These are phyloP conservation scores for Rhipidura dahli DNA, from an alignment of 2,113 vertebrate genomes.

Conservation along the genomic window DNA sequence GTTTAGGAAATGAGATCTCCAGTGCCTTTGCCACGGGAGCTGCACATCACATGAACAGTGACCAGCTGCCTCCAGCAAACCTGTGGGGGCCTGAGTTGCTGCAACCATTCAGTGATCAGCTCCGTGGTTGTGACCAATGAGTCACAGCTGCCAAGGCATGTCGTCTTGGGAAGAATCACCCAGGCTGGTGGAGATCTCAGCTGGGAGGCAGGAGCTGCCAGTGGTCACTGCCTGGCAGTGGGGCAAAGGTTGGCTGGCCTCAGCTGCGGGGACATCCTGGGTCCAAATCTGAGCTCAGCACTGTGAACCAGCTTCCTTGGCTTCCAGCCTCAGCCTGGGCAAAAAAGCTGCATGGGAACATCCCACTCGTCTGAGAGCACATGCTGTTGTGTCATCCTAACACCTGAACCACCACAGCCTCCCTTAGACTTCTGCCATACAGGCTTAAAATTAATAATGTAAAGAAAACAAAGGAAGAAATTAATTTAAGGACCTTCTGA, in stretches of 20 bases:
- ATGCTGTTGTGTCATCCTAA: rapidly evolving
- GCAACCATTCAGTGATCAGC: neutral
- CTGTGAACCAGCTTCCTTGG: neutral
- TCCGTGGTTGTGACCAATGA: rapidly evolving
- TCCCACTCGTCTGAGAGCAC: neutral
- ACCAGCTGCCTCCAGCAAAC: neutral
- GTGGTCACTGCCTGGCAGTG: neutral
- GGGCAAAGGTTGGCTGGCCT: neutral
- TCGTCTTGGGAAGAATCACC: rapidly evolving
- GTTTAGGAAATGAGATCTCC: neutral
- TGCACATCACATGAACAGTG: rapidly evolving
- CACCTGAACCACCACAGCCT: neutral
- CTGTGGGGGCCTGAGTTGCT: neutral
- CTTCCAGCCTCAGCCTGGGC: neutral
- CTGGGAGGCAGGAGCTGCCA: neutral
- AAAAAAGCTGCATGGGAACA: neutral
- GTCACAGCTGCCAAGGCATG: neutral
- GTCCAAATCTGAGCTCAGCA: neutral
- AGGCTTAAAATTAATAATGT: neutral
- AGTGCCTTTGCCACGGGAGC: neutral
- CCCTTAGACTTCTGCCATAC: neutral
- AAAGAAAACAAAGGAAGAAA: neutral
- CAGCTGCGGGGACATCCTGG: neutral
- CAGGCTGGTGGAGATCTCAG: neutral
- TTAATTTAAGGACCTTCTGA: neutral